phyloP scores from a whole-genome alignment of 2,797 vertebrate genomes.

The Anableps anableps region DNA sequence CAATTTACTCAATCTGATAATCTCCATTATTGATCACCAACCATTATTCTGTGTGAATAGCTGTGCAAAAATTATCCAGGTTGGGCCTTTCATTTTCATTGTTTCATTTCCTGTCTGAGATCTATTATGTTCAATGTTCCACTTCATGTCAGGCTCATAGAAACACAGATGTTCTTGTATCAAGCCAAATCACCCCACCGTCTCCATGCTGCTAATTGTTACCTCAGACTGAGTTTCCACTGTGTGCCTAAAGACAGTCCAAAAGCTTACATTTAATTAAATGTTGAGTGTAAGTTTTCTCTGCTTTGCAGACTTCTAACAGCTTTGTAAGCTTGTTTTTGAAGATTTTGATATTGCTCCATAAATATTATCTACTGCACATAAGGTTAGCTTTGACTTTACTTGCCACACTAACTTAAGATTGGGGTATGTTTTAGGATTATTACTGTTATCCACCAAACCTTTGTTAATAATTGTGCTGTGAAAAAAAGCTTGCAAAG shows the following conservation, averaged over 20 bases:
- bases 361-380: not conserved
- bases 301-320: not conserved
- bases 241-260: conserved; percentile 7
- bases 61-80: not conserved
- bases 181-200: conserved; percentile 1
- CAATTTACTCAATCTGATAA: not conserved
- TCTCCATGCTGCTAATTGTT: conserved; percentile 21
- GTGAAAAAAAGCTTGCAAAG: too few species aligned
- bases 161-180: conserved; percentile 5
- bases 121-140: not conserved
- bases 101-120: not conserved
- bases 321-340: not conserved
- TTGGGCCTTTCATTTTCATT: not conserved
- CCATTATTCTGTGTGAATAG: not conserved
- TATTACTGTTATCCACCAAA: not conserved
- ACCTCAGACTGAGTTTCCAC: not conserved
- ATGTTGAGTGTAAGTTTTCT: not conserved
- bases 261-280: conserved; percentile 17
- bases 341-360: not conserved
- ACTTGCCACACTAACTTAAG: not conserved
- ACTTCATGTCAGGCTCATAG: conserved; percentile 1
- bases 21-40: not conserved
- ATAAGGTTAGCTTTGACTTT: not conserved
- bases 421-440: not conserved
- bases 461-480: not conserved